Conservation (phyloP, 2,113 vertebrate genomes). For the Pao palembangensis region DNA sequence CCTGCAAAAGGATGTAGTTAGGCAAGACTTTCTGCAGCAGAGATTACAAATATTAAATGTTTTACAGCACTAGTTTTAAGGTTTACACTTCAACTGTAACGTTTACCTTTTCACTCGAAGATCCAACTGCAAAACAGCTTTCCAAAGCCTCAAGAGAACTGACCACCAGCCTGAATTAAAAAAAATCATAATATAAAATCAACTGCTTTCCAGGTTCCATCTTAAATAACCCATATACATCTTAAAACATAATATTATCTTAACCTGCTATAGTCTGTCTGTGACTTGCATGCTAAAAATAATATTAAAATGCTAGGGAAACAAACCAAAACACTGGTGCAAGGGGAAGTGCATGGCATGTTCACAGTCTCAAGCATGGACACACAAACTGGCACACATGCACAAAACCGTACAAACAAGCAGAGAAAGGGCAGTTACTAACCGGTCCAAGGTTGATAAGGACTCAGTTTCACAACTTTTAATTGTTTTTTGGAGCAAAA, state of each 20-base stretch:
- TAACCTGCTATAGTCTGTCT: conserved; percentile 33
- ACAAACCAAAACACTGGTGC: conserved; percentile 6
- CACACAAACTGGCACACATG: conserved; percentile 60
- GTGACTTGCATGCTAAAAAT: conserved; percentile 41
- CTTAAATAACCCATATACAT: neutral
- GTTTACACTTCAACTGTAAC: neutral
- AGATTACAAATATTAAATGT: no score
- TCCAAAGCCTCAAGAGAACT: conserved; percentile 97
- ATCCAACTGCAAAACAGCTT: conserved; percentile 95
- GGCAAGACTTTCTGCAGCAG: no score
- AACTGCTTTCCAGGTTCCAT: neutral
- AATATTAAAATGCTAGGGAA: conserved; percentile 53
- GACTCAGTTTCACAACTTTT: conserved; percentile 99
- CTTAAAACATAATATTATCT: conserved; percentile 14
- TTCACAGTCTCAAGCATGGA: conserved; percentile 56
- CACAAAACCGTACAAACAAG: conserved; percentile 68
- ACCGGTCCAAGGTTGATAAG: conserved; percentile 99
- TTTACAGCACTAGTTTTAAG: no score
- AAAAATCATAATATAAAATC: conserved; percentile 10
- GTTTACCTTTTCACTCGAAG: conserved; percentile 91
- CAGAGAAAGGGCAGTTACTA: conserved; percentile 87
- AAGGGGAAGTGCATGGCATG: conserved; percentile 54
- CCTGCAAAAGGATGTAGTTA: no score
- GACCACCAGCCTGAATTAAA: conserved; percentile 87
- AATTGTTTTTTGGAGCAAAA: conserved; percentile 78